Conservation (phyloP, 2,888 invertebrate species). For the Unio delphinus region DNA sequence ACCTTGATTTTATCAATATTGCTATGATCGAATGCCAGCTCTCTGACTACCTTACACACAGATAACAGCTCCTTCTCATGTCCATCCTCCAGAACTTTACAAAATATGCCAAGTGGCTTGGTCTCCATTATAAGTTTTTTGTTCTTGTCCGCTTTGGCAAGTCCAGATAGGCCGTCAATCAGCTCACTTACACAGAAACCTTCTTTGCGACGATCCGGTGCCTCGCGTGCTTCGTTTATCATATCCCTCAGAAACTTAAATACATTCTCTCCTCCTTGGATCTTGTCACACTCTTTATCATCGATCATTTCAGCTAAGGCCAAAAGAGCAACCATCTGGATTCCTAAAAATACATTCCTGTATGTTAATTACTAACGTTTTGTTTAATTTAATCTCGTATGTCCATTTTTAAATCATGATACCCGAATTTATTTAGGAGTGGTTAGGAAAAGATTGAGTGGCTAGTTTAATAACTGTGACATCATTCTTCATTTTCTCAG, state of each 20-base stretch:
- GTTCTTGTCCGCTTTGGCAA: constrained; percentile 54
- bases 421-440: background rate
- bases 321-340: constrained; percentile 50
- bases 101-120: constrained; percentile 25
- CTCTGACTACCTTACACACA: constrained; percentile 46
- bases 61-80: constrained; percentile 31
- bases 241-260: constrained; percentile 47
- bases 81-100: constrained; percentile 28
- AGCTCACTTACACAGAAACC: constrained; percentile 55
- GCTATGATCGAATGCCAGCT: constrained; percentile 46
- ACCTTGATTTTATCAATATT: constrained; percentile 48
- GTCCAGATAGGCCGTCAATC: constrained; percentile 46
- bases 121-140: constrained; percentile 48
- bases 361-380: no score
- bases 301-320: constrained; percentile 54
- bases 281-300: constrained; percentile 51
- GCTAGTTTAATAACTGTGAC: no score
- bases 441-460: no score
- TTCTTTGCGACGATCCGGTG: constrained; percentile 31
- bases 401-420: background rate
- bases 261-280: constrained; percentile 42
- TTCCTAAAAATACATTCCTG: constrained; percentile 30
- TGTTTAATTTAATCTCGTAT: no score
- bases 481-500: no score
- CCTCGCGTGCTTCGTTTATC: constrained; percentile 27